Evolutionary conservation across 2,888 invertebrate species (phyloP), one percentile per base, ranked within the genome.

Genomic region (Aleiodes alternator): DNA sequence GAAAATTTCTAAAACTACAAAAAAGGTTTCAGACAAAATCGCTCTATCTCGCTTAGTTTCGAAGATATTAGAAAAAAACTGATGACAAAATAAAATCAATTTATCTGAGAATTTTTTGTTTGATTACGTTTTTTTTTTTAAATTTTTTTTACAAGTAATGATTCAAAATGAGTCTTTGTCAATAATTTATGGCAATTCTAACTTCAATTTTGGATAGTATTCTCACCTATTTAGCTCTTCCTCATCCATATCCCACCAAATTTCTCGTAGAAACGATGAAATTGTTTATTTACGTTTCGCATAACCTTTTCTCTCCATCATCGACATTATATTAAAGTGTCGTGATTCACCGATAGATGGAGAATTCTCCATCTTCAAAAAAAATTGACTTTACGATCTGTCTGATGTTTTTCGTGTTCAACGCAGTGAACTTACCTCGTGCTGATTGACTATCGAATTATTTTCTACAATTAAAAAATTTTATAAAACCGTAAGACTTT

Each of bases 151-250:
- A 23, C 23, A 23, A 23, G 23, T 23, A 23, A 23, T 23, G 23
- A 23, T 23, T 23, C 2, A 23, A 23, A 23, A 23, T 23, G 23
- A 23, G 23, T 1, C 23, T 23, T 23, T 23, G 23, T 23, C 23
- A 23, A 23, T 23, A 23, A 23, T 23, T 23, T 23, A 23, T 23
- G 23, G 1, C 23, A 23, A 23, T 23, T 23, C 2, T 31, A 38
- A 50, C 29, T 53, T 16, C 4, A 34, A 53, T 11, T 56, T 6
- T 9, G 43, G 43, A 50, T 11, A 56, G 8, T 38, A 23, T 9
- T 14, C 23, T 12, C 80, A 86, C 87, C 80, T 86, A 71, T 86
- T 86, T 50, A 87, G 80, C 6, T 85, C 86, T 81, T 87, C 86
- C 14, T 86, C 87, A 73, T 87, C 87, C 87, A 87, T 87, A 72